Base-by-base conservation (phyloP, 2,797 vertebrate species). In the Siniperca obscura region DNA sequence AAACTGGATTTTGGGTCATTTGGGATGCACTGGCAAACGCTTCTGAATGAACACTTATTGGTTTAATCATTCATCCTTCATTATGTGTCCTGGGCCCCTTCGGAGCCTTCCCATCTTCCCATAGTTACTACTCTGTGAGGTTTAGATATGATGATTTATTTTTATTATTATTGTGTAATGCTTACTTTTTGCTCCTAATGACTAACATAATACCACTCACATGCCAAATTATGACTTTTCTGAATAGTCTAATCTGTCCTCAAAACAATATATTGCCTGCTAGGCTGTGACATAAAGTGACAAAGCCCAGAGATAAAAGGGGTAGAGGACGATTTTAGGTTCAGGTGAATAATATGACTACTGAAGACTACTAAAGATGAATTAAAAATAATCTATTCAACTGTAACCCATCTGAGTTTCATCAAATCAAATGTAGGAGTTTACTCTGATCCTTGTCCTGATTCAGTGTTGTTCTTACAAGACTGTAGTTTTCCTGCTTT, bases 401-500 rank as follows among this genome's bases (percentile, higher is more conserved):
- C 10, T 22, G 10, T n/a, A 38, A 50, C n/a, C 3, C 7, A 50
- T n/a, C n/a, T n/a, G n/a, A n/a, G n/a, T 38, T 22, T 36, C 36
- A n/a, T 36, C 36, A 36, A 36, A 40, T 62, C 30, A 5, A 30
- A 34, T 11, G n/a, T n/a, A n/a, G n/a, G n/a, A n/a, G n/a, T 17
- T 12, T 42, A 53, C 25, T 56, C 67, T 25, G 44, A n/a, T 30
- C 36, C 10, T 55, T 21, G 19, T 61, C 19, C 25, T 64, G 64
- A 25, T 42, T 10, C 1, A 27, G 3, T 44, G 19, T 2, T 50
- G 21, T 7, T 67, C 72, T 11, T 68, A 22, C 30, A 57, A 2
- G 62, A 53, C 0, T 0, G 17, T 4, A 84, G 30, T 42, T 83
- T 85, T 14, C 87, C 68, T 42, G 65, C 64, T 44, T 68, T 67